These are phyloP conservation scores for Sericinus montela DNA, from an alignment of 2,888 invertebrate species.

Conservation along the genomic window DNA sequence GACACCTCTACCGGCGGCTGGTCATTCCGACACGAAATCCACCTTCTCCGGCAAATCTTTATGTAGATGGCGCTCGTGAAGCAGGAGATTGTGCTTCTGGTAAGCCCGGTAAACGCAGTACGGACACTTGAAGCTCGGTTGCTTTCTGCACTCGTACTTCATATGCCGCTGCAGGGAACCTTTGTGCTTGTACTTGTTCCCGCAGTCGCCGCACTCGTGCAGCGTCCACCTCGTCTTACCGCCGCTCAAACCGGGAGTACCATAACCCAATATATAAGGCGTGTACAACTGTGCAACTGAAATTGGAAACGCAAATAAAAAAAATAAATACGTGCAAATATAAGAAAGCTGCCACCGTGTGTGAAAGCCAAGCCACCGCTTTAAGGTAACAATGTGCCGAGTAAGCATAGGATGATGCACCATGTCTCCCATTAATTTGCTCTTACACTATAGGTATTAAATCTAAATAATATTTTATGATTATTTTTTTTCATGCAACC, in stretches of 20 bases:
- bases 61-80: slow-evolving; percentile 75
- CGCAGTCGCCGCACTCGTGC: slow-evolving; percentile 85
- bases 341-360: slow-evolving; percentile 57
- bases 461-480: no score
- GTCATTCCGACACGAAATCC: slow-evolving; percentile 76
- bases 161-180: slow-evolving; percentile 88
- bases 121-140: slow-evolving; percentile 84
- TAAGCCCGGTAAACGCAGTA: slow-evolving; percentile 84
- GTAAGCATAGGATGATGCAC: slow-evolving; percentile 74
- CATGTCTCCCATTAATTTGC: slow-evolving; percentile 78
- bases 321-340: slow-evolving; percentile 70
- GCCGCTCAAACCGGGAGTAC: slow-evolving; percentile 64
- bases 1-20: slow-evolving; percentile 40
- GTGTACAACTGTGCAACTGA: slow-evolving; percentile 79
- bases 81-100: slow-evolving; percentile 81
- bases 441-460: slow-evolving; percentile 19
- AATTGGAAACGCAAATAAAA: slow-evolving; percentile 71
- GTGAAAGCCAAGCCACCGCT: slow-evolving; percentile 68
- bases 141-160: slow-evolving; percentile 86
- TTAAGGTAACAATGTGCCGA: slow-evolving; percentile 49
- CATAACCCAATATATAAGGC: slow-evolving; percentile 78
- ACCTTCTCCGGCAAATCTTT: slow-evolving; percentile 77
- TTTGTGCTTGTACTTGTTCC: slow-evolving; percentile 90
- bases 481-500: no score
- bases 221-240: slow-evolving; percentile 70